Conservation (phyloP, 2,888 invertebrate species). For the Tachina lurida region DNA sequence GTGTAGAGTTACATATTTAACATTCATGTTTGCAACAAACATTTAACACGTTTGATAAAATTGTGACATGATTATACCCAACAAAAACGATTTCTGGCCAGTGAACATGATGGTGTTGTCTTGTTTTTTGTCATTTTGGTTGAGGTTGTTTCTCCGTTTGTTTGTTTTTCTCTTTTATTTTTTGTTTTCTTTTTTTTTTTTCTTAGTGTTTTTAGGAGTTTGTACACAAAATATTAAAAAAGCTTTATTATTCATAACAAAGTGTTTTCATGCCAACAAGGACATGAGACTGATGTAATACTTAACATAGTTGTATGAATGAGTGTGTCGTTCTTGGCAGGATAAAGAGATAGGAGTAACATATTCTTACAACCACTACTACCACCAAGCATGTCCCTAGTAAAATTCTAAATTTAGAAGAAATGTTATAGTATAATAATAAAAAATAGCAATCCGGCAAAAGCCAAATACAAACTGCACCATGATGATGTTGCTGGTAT, state of each 20-base stretch:
- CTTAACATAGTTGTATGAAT: constrained; percentile 44
- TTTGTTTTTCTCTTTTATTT: constrained; percentile 9
- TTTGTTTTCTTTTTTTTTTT: neutral
- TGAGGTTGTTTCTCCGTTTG: constrained; percentile 27
- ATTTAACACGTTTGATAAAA: constrained; percentile 66
- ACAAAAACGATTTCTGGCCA: constrained; percentile 59
- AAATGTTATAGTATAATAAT: constrained; percentile 57
- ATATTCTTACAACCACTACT: constrained; percentile 47
- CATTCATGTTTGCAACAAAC: constrained; percentile 53
- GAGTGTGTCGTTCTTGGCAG: constrained; percentile 54
- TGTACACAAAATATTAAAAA: constrained; percentile 60
- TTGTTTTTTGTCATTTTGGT: constrained; percentile 50
- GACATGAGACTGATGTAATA: constrained; percentile 69
- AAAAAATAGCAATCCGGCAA: constrained; percentile 47
- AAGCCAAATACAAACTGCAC: constrained; percentile 63
- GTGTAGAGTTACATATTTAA: constrained; percentile 24
- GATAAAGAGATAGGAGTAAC: constrained; percentile 66
- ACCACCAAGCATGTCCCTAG: constrained; percentile 5
- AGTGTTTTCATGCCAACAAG: constrained; percentile 69
- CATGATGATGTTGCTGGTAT: constrained; percentile 58
- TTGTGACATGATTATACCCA: constrained; percentile 54
- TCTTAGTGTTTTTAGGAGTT: constrained; percentile 50
- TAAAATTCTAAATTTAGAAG: constrained; percentile 57
- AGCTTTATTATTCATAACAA: constrained; percentile 69
- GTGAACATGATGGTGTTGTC: constrained; percentile 57